Evolutionary conservation across 2,113 vertebrate species (phyloP), one percentile per base, ranked within the genome.

Genomic region (Macrotus californicus): DNA sequence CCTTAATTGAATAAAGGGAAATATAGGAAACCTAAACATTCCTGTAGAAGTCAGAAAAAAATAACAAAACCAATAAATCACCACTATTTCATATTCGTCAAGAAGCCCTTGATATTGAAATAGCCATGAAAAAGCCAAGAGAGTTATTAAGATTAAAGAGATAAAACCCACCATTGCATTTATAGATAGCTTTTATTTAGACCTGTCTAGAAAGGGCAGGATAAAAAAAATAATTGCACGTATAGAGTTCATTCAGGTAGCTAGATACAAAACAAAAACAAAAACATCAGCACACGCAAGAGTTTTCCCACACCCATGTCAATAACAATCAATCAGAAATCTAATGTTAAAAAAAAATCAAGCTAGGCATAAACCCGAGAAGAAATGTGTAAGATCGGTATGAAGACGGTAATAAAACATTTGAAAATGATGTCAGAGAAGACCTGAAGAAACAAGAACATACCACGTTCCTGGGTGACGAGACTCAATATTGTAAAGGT

Each of bases 401-500:
- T 16, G 59, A 46, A 96, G n/a, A 91, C 67, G 91, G 48, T 39
- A 13, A 89, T 54, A 86, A 86, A 87, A 82, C n/a, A 75, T 89
- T 46, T 22, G 21, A 2, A 94, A 94, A 87, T 34, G 43, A 87
- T 77, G 61, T 56, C 59, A 94, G 95, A 95, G 36, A 76, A 95
- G 83, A 76, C 82, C 92, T 82, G 41, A 88, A 91, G 94, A 54
- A 73, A 94, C 59, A 90, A 76, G 94, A 92, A 95, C 85, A 87
- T 83, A 89, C 94, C 81, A 90, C 75, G 64, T 54, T 95, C 86
- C 76, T 90, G 85, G 73, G 76, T 92, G 48, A 81, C 88, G 94
- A 96, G 96, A 89, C 80, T 92, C 88, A 87, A 80, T 82, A 92
- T 15, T 79, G 52, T 54, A 93, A 96, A 90, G 91, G 46, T 87